These are phyloP conservation scores for Falco columbarius DNA, from an alignment of 2,797 vertebrate genomes.

Conservation along the genomic window DNA sequence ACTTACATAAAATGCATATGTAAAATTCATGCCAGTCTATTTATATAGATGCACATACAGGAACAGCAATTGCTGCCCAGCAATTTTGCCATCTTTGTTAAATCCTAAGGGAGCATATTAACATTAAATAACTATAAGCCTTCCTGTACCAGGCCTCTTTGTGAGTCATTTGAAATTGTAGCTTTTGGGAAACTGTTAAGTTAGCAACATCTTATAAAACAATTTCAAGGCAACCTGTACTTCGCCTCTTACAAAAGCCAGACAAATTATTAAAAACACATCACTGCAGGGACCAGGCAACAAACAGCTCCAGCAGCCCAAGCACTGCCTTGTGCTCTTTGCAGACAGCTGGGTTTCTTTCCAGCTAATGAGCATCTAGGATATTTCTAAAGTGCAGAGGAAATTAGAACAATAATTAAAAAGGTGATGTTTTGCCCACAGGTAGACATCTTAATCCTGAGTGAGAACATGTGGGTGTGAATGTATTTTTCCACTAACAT, in stretches of 20 bases:
- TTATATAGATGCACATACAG: background rate
- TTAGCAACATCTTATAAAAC: background rate
- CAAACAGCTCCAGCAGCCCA: background rate
- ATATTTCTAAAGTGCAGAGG: background rate
- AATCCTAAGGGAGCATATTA: background rate
- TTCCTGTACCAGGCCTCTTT: background rate
- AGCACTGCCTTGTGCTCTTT: background rate
- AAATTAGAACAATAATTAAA: slow-evolving; percentile 14
- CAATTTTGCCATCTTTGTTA: background rate
- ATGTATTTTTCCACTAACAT: background rate
- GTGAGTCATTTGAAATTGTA: background rate
- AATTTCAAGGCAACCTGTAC: background rate
- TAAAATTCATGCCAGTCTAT: background rate
- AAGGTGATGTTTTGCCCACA: slow-evolving; percentile 26
- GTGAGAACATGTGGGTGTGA: background rate
- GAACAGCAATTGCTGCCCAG: background rate
- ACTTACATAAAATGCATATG: background rate
- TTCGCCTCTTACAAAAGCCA: background rate
- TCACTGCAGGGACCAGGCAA: background rate
- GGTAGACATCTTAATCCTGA: background rate
- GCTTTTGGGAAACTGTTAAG: background rate
- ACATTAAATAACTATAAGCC: background rate
- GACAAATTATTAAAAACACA: background rate
- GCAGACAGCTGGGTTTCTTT: background rate
- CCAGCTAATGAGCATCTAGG: background rate